Percentiles rank a stretch among this genome's conserved stretches.
These are phyloP conservation scores for Diplodus puntazzo DNA, from an alignment of 2,797 vertebrate genomes.

Conservation along the genomic window DNA sequence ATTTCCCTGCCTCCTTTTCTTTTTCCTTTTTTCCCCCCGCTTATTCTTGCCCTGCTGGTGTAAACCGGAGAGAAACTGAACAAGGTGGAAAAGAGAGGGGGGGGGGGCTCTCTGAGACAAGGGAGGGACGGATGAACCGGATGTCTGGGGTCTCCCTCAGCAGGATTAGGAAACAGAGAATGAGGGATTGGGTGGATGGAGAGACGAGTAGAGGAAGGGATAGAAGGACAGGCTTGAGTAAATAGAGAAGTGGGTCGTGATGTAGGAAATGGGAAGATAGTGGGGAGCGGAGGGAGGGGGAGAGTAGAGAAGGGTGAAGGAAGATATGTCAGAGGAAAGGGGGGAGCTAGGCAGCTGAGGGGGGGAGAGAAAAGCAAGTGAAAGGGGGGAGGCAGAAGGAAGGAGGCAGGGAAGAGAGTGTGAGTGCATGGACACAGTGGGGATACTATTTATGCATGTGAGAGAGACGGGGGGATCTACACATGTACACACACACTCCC, in stretches of 20 bases:
- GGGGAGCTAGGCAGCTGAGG: conserved; percentile 37
- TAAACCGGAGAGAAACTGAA: conserved; percentile 72
- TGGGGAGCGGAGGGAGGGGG: conserved; percentile 53
- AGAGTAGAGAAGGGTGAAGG: conserved; percentile 55
- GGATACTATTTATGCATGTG: conserved; percentile 88
- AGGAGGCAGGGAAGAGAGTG: conserved; percentile 61
- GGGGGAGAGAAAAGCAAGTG: conserved; percentile 10
- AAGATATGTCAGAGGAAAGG: conserved; percentile 61
- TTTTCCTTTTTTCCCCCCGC: conserved; percentile 8
- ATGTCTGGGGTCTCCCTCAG: conserved; percentile 77
- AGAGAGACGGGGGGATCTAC: conserved; percentile 71
- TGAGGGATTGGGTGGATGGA: conserved; percentile 74
- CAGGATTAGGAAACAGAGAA: conserved; percentile 81
- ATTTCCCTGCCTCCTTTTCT: conserved; percentile 64
- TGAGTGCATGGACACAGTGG: conserved; percentile 89
- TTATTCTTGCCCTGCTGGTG: conserved; percentile 67
- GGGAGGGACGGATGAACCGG: conserved; percentile 73
- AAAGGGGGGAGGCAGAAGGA: conserved; percentile 40
- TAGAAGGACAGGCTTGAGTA: conserved; percentile 80
- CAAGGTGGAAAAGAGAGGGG: conserved; percentile 55
- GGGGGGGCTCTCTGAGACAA: conserved; percentile 47
- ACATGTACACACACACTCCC: conserved; percentile 43
- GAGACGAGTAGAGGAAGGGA: conserved; percentile 77
- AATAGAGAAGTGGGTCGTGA: conserved; percentile 77
- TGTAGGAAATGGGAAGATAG: conserved; percentile 77